Percentiles rank a stretch among this genome's conserved stretches.
These are phyloP conservation scores for Cataglyphis rosenhaueri DNA, from an alignment of 2,888 invertebrate species.

Conservation along the genomic window DNA sequence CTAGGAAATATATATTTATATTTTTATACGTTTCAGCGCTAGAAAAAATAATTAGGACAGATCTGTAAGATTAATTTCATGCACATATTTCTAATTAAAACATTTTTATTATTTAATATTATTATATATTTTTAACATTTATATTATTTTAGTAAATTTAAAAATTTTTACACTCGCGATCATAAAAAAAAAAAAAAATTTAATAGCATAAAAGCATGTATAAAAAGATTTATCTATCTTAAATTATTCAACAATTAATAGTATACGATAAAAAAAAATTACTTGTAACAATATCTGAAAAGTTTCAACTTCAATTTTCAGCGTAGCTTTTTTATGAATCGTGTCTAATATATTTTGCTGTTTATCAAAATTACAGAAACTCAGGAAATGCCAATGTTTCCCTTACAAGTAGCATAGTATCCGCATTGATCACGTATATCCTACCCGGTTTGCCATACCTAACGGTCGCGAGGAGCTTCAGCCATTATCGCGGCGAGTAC, in stretches of 20 bases:
- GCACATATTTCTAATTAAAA: neutral
- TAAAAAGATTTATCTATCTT: neutral
- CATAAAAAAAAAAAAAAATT: neutral
- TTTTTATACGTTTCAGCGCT: neutral
- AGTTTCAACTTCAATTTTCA: constrained; percentile 13
- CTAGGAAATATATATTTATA: neutral
- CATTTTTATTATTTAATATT: no score
- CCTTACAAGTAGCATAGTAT: neutral
- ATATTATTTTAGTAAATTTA: neutral
- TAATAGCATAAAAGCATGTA: neutral
- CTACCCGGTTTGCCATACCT: constrained; percentile 73
- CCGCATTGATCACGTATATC: constrained; percentile 55
- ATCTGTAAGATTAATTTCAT: neutral
- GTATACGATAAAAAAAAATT: neutral
- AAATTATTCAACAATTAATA: neutral
- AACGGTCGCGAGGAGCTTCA: constrained; percentile 77
- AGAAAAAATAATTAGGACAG: neutral
- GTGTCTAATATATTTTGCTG: neutral
- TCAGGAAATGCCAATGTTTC: constrained; percentile 4
- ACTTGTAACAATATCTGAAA: neutral
- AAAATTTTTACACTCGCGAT: neutral
- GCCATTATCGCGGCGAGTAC: constrained; percentile 76
- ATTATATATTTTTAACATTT: no score
- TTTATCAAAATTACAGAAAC: constrained; percentile 20
- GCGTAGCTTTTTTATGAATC: neutral